phyloP scores from a whole-genome alignment of 2,797 vertebrate genomes.

The Clarias fuscus region DNA sequence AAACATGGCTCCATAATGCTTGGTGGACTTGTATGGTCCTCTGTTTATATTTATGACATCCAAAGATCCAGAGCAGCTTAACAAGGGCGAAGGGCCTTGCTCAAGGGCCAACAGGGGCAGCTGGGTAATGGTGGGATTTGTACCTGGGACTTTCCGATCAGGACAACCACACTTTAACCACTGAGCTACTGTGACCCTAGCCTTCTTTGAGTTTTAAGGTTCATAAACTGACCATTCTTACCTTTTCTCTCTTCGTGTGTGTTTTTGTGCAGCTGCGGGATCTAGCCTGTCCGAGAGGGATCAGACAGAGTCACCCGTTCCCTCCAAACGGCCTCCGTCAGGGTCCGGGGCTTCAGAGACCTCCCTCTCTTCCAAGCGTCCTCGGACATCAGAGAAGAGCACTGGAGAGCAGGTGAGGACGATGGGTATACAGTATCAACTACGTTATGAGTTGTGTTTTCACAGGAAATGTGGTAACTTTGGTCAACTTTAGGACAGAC shows the following conservation, averaged over 20 bases:
- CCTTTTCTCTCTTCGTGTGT: conserved; percentile 47
- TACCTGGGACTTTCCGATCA: too few species aligned
- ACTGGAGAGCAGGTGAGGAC: conserved; percentile 88
- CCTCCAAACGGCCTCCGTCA: conserved; percentile 86
- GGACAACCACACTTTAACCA: too few species aligned
- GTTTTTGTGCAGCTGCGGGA: conserved; percentile 65
- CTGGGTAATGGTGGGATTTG: too few species aligned
- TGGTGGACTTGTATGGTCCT: background rate
- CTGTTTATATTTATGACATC: too few species aligned
- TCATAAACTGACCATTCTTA: background rate
- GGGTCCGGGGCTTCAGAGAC: conserved; percentile 83
- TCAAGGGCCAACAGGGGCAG: too few species aligned
- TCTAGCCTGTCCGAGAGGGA: conserved; percentile 86
- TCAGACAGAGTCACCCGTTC: conserved; percentile 82
- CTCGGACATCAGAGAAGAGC: conserved; percentile 88
- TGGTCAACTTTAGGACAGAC: background rate
- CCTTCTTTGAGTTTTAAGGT: background rate
- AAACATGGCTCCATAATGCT: background rate
- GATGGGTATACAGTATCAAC: background rate
- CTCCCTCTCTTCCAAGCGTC: conserved; percentile 86
- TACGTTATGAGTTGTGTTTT: background rate
- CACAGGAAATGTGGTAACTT: background rate
- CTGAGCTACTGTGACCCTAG: too few species aligned
- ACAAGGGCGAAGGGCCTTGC: too few species aligned
- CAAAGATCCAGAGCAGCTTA: too few species aligned